Base-by-base conservation (phyloP, 2,888 invertebrate genomes). In the Eumacrocentrus americanus region DNA sequence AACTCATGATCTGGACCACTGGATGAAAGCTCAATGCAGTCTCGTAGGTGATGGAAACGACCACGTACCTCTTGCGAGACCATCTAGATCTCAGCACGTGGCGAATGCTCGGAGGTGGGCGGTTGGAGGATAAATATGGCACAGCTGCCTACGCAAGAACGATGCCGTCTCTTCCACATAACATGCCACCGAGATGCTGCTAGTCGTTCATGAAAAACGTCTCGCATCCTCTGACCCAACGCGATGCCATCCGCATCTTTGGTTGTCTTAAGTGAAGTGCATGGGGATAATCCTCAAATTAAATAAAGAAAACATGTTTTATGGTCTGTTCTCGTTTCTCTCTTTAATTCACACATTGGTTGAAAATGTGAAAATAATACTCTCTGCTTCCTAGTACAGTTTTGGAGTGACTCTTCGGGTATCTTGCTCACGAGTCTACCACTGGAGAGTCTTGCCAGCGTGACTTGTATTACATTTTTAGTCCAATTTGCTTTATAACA, bases 101-200 rank as follows among this genome's bases (percentile, higher is more conserved):
- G 38, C 25, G 23, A 40, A 14, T 25, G 46, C 35, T 34, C n/a
- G 40, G 46, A 29, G 55, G 60, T 60, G 60, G 60, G 60, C 55
- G 60, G 55, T 56, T 51, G 38, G 60, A 56, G 51, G 60, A 60
- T 60, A 60, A 60, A 60, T 60, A 60, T 51, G 40, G 50, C 60
- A 54, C 54, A 20, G 48, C 50, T 44, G 42, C 60, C 60, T 37
- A 60, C 60, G 50, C 44, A 51, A 56, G 23, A 23, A 46, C 12
- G 20, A 50, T 35, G 37, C 38, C 34, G 34, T 54, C 23, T 44
- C 44, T 44, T 54, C 44, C 44, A 44, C 44, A n/a, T n/a, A n/a
- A n/a, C n/a, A 44, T 54, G 37, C 44, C 29, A 18, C 18, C 12
- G 42, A 44, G 34, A 54, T n/a, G 44, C 14, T 22, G 38, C 35